Evolutionary conservation across 2,113 vertebrate genomes (phyloP), one percentile per base, ranked within the genome.

Genomic region (Panthera leo): DNA sequence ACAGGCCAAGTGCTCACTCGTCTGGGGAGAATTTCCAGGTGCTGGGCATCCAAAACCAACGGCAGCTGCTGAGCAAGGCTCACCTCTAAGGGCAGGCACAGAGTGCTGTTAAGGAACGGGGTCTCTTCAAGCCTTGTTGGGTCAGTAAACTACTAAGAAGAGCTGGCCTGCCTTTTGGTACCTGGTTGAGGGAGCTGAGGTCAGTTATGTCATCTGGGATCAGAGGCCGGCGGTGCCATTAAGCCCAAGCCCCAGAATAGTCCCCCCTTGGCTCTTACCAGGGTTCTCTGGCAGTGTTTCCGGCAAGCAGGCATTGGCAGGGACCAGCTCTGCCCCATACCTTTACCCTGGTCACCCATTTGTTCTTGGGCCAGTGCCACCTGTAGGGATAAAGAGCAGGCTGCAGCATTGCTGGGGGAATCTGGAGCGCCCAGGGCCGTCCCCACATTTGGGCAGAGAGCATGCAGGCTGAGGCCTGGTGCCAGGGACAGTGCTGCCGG

Each of bases 401-500:
- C 83, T 93, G 48, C 36, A 63, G 93, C 25, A 27, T 75, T 96
- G 31, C 84, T 36, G 21, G 8, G 76, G 82, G 96, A 65, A 63
- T 96, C 91, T 92, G 87, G 96, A 58, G 55, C 85, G 3, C 95
- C 96, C 79, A 15, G 36, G 80, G 86, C 89, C 13, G 11, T 78
- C 90, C 79, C 89, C 88, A 84, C 71, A 27, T 16, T 42, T 84
- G 51, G 36, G 42, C 80, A 19, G 68, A 75, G 63, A 68, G 39
- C 48, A 1, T 11, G 12, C 31, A 15, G 48, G 27, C 51, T 16
- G 36, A 39, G 53, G 86, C 70, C 42, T 34, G 48, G 71, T 2
- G 0, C 85, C 18, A 89, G 94, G 97, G 94, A 96, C 95, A 82
- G 92, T 27, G 58, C 97, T 92, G 67, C 55, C 80, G 97, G 96